Percentiles rank a stretch among this genome's conserved stretches.
These are phyloP conservation scores for Scortum barcoo DNA, from an alignment of 2,113 vertebrate genomes.

Conservation along the genomic window DNA sequence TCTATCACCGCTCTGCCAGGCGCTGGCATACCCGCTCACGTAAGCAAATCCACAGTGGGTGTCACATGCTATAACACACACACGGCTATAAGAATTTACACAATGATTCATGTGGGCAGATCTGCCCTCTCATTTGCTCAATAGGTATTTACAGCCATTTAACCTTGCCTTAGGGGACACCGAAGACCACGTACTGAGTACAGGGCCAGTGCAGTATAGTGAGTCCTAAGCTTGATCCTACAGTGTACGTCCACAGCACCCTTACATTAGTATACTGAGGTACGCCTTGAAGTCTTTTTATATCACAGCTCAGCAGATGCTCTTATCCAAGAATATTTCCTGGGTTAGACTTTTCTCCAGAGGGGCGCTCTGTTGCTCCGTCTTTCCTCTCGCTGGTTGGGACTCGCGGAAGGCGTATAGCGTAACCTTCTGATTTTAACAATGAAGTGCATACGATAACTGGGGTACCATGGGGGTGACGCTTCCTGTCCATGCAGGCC, in stretches of 20 bases:
- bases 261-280: not conserved
- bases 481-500: too few species aligned
- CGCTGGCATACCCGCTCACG: not conserved
- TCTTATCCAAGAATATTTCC: conserved; percentile 39
- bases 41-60: conserved; percentile 19
- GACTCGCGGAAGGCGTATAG: too few species aligned
- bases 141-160: conserved; percentile 67
- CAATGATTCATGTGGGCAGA: conserved; percentile 44
- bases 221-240: conserved; percentile 11
- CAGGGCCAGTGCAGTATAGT: not conserved
- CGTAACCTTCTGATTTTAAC: not conserved
- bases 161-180: conserved; percentile 49
- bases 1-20: conserved; percentile 21
- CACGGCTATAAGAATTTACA: not conserved
- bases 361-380: not conserved
- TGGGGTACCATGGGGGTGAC: conserved; percentile 3
- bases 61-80: not conserved
- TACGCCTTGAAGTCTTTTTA: conserved; percentile 54
- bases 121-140: conserved; percentile 39
- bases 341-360: conserved; percentile 15
- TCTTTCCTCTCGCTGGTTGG: too few species aligned
- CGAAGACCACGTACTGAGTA: conserved; percentile 19
- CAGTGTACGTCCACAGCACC: conserved; percentile 1
- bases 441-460: too few species aligned
- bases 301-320: conserved; percentile 51